Evolutionary conservation across 2,888 invertebrate genomes (phyloP).

Genomic region (Ophion costatus): DNA sequence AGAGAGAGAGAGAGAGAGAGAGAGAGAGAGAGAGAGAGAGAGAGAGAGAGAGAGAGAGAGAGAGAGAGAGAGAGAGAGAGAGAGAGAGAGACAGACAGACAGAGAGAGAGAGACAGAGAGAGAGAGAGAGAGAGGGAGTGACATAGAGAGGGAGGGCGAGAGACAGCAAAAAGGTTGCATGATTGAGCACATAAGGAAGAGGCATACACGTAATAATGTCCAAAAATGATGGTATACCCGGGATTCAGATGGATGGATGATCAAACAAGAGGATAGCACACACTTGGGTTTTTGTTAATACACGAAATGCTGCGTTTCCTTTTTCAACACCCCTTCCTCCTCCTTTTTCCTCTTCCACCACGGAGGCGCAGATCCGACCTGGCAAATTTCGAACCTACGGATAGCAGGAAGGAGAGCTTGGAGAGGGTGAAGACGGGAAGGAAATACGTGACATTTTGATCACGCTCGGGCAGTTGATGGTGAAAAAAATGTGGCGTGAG

Average conservation of each 20-base stretch:
- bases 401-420: conserved; percentile 17
- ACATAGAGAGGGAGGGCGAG: no score
- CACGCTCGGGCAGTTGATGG: conserved; percentile 24
- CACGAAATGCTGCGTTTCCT: background rate
- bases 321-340: background rate
- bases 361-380: conserved; percentile 22
- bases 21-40: no score
- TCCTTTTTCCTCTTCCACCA: background rate
- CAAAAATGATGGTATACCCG: conserved; percentile 53
- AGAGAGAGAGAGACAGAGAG: no score
- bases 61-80: no score
- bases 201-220: conserved; percentile 52
- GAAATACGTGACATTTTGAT: conserved; percentile 63
- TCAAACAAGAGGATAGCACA: conserved; percentile 2
- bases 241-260: conserved; percentile 23
- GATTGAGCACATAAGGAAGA: conserved; percentile 5
- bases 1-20: background rate
- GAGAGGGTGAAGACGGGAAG: conserved; percentile 35
- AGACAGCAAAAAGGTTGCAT: background rate
- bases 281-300: background rate
- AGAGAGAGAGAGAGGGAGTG: no score
- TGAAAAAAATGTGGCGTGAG: conserved; percentile 9
- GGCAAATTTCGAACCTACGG: conserved; percentile 8
- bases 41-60: no score
- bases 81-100: no score